Evolutionary conservation across 2,888 invertebrate species (phyloP).

Genomic region (Nomada lathburiana): DNA sequence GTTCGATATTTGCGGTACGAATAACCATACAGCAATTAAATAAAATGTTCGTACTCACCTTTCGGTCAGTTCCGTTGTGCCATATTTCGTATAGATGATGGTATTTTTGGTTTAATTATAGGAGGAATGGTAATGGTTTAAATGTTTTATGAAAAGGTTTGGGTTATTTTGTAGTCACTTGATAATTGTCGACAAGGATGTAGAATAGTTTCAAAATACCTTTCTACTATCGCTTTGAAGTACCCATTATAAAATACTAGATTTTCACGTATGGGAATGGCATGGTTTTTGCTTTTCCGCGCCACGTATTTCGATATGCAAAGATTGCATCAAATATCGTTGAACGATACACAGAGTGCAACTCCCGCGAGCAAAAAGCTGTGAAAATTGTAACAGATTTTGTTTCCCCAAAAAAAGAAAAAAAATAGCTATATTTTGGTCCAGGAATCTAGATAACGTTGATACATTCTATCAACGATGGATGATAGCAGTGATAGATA

Average conservation of each 20-base stretch:
- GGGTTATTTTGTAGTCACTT: neutral
- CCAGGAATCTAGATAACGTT: conserved; percentile 11
- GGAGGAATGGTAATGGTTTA: too few species aligned
- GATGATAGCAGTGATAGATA: conserved; percentile 1
- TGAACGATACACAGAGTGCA: conserved; percentile 8
- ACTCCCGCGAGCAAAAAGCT: conserved; percentile 11
- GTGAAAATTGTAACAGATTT: conserved; percentile 30
- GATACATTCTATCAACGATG: neutral
- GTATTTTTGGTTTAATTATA: too few species aligned
- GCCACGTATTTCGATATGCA: conserved; percentile 16
- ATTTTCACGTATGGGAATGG: conserved; percentile 2
- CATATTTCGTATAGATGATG: too few species aligned
- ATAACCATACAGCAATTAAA: too few species aligned
- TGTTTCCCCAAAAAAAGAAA: neutral
- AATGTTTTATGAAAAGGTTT: too few species aligned
- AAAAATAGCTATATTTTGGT: neutral
- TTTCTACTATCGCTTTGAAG: neutral
- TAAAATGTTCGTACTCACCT: too few species aligned
- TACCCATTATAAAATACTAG: neutral
- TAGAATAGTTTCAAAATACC: neutral
- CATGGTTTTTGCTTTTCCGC: neutral
- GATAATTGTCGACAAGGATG: neutral
- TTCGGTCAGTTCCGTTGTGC: too few species aligned
- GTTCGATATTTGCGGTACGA: too few species aligned
- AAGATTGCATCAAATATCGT: conserved; percentile 41